Evolutionary conservation across 2,888 invertebrate species (phyloP).

Genomic region (Rhagium mordax): DNA sequence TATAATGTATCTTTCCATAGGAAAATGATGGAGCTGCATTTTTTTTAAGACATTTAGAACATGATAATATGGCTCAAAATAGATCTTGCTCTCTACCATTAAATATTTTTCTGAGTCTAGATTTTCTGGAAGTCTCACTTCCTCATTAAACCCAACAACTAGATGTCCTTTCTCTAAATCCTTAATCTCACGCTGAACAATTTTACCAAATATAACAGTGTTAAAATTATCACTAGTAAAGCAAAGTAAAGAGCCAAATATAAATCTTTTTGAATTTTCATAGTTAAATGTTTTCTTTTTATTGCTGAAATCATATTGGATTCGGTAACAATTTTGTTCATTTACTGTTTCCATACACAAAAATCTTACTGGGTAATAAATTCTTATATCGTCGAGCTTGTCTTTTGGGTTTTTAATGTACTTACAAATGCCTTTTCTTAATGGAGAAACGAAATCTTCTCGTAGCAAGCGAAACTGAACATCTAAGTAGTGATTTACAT

Average conservation of each 20-base stretch:
- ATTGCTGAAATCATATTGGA: slow-evolving; percentile 51
- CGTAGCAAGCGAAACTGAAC: slow-evolving; percentile 84
- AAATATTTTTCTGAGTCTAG: slow-evolving; percentile 55
- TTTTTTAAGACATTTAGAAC: slow-evolving; percentile 79
- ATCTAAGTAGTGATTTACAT: slow-evolving; percentile 82
- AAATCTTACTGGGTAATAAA: slow-evolving; percentile 49
- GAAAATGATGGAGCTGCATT: slow-evolving; percentile 74
- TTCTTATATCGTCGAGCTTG: slow-evolving; percentile 47
- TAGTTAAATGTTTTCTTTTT: slow-evolving; percentile 65
- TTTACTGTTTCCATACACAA: slow-evolving; percentile 45
- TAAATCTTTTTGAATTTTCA: slow-evolving; percentile 74
- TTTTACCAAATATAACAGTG: slow-evolving; percentile 79
- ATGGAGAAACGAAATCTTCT: slow-evolving; percentile 85
- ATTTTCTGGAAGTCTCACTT: slow-evolving; percentile 27
- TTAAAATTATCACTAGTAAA: slow-evolving; percentile 81
- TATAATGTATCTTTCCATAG: slow-evolving; percentile 81
- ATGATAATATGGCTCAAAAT: slow-evolving; percentile 87
- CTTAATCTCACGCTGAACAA: slow-evolving; percentile 74
- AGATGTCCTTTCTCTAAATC: slow-evolving; percentile 73
- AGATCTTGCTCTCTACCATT: slow-evolving; percentile 85
- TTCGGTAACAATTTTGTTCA: slow-evolving; percentile 47
- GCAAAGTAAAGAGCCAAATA: slow-evolving; percentile 82
- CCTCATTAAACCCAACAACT: slow-evolving; percentile 64
- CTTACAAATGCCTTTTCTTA: slow-evolving; percentile 77
- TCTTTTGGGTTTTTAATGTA: slow-evolving; percentile 48